Evolutionary conservation across 2,113 vertebrate genomes (phyloP).

Genomic region (Bagarius yarrelli): DNA sequence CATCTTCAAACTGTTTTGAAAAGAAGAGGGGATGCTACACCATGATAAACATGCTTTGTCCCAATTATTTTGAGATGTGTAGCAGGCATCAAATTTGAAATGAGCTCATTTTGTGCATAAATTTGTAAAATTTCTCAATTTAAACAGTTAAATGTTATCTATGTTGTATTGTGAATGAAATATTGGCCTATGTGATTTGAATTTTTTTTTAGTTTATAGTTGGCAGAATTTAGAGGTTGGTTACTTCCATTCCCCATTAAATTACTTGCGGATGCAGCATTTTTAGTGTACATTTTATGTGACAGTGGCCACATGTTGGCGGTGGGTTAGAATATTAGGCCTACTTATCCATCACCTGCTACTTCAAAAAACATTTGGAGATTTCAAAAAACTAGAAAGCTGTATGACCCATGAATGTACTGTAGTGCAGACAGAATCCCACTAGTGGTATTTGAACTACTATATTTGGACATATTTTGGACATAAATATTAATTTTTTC

Average conservation of each 20-base stretch:
- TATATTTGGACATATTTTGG: not conserved
- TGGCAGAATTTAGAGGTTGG: constrained; percentile 51
- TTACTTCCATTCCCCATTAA: constrained; percentile 35
- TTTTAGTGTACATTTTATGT: not conserved
- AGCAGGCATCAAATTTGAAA: too few relatives aligned
- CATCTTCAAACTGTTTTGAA: too few relatives aligned
- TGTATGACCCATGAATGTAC: not conserved
- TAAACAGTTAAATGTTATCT: too few relatives aligned
- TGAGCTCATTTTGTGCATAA: too few relatives aligned
- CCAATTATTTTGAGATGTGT: too few relatives aligned
- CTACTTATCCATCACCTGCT: constrained; percentile 33
- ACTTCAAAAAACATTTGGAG: constrained; percentile 24
- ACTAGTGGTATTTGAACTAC: not conserved
- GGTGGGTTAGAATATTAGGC: constrained; percentile 24
- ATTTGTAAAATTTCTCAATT: too few relatives aligned
- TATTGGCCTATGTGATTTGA: too few relatives aligned
- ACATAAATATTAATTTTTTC: too few relatives aligned
- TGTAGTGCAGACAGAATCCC: not conserved
- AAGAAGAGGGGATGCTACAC: too few relatives aligned
- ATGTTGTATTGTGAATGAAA: too few relatives aligned
- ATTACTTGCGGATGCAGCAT: constrained; percentile 38
- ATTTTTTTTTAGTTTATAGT: too few relatives aligned
- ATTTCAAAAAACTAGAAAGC: constrained; percentile 5
- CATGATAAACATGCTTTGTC: too few relatives aligned
- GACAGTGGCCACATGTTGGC: constrained; percentile 13